A percentile compares a stretch with the other conserved stretches of the same genome.
These are phyloP conservation scores for Pterostichus niger DNA, from an alignment of 2,888 invertebrate species.

Conservation along the genomic window DNA sequence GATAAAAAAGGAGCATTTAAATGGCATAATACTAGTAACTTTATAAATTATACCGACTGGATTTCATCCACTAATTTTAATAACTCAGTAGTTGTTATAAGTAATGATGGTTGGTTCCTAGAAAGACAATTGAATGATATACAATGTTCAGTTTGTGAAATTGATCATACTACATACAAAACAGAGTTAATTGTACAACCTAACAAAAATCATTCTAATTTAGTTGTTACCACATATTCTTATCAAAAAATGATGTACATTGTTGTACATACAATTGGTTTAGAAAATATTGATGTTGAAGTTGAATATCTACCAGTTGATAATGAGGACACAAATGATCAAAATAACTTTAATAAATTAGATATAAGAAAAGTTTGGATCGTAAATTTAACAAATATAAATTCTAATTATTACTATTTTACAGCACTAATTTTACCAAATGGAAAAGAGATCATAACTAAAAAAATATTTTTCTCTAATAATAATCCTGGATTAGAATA, in stretches of 20 bases:
- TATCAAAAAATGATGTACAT: neutral
- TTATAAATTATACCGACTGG: constrained; percentile 51
- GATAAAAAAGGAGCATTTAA: constrained; percentile 65
- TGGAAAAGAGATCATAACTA: neutral
- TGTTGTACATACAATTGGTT: neutral
- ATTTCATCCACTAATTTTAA: neutral
- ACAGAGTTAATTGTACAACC: neutral
- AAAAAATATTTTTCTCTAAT: constrained; percentile 9
- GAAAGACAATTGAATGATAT: neutral
- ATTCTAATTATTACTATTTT: constrained; percentile 17
- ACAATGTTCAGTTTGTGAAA: constrained; percentile 3
- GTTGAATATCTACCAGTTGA: neutral
- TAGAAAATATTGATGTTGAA: neutral
- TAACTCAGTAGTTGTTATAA: constrained; percentile 4
- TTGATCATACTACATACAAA: constrained; percentile 20
- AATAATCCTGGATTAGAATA: constrained; percentile 74
- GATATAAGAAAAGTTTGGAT: neutral
- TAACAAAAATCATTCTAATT: too few relatives aligned
- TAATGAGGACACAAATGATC: neutral
- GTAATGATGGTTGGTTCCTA: constrained; percentile 20
- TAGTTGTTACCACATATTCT: neutral
- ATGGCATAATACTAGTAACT: constrained; percentile 62
- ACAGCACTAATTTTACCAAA: neutral
- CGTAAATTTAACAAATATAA: neutral
- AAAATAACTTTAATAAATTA: neutral